Percentiles rank a stretch among this genome's conserved stretches.
phyloP scores from a whole-genome alignment of 2,797 vertebrate species.

The Pangasius krempfi region DNA sequence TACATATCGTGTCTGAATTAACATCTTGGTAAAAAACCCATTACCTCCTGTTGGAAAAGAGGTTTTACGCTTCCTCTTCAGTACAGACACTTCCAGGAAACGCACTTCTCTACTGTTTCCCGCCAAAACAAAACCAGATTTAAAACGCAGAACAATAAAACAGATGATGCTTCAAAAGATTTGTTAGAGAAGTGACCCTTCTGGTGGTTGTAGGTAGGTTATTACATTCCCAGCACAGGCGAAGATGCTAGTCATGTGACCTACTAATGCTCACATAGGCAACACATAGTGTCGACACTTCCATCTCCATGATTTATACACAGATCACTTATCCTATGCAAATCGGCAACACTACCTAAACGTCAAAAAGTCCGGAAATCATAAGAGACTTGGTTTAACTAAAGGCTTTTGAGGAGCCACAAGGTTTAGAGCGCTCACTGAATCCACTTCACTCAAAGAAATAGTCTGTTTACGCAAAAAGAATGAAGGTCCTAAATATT shows the following conservation, averaged over 20 bases:
- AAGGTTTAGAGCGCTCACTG: background rate
- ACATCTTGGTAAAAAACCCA: background rate
- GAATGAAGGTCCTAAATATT: background rate
- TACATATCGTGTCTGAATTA: background rate
- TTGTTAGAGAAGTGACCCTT: background rate
- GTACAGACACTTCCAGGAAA: background rate
- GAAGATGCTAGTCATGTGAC: background rate
- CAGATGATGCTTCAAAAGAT: background rate
- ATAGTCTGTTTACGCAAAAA: background rate
- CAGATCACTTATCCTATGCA: background rate
- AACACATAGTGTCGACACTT: background rate
- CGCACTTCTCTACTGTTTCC: background rate
- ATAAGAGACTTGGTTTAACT: background rate
- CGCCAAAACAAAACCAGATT: background rate
- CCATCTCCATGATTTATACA: background rate
- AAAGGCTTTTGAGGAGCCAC: background rate
- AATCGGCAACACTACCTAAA: background rate
- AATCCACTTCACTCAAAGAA: background rate
- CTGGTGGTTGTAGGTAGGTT: background rate
- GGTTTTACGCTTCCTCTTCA: background rate
- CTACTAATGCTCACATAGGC: background rate
- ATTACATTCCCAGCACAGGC: background rate
- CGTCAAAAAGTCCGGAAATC: background rate
- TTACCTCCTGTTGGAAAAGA: background rate
- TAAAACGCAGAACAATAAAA: background rate